phyloP scores from a whole-genome alignment of 35 echinoderm and acorn worm species.

The Patiria miniata region DNA sequence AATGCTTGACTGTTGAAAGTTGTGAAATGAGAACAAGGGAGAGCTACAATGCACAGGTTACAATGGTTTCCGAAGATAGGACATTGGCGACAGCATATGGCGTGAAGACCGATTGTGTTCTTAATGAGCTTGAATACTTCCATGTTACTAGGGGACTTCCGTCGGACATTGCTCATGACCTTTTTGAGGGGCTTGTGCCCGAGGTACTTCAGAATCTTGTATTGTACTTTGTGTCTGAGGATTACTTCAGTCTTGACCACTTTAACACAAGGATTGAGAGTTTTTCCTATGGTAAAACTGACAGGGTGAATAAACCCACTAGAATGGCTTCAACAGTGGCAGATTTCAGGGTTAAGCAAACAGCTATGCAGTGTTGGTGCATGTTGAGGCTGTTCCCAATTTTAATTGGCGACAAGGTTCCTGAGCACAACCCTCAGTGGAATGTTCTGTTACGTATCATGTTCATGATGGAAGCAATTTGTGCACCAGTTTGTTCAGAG shows the following conservation, averaged over 20 bases:
- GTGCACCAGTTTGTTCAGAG: conserved; percentile 5
- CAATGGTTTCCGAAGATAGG: not conserved
- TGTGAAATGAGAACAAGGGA: conserved; percentile 9
- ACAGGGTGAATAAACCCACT: conserved; percentile 9
- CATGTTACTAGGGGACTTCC: conserved; percentile 39
- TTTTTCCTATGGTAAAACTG: conserved; percentile 31
- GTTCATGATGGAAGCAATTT: not conserved
- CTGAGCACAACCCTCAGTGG: not conserved
- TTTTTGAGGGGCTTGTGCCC: conserved; percentile 38
- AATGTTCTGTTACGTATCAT: conserved; percentile 13
- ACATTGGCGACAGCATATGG: conserved; percentile 6
- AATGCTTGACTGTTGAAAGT: conserved; percentile 1
- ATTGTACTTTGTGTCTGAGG: not conserved
- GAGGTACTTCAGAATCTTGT: not conserved
- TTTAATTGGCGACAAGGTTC: conserved; percentile 10
- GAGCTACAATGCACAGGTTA: conserved; percentile 19
- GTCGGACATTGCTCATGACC: conserved; percentile 28
- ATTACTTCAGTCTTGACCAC: not conserved
- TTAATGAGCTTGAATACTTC: not conserved
- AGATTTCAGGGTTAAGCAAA: conserved; percentile 16
- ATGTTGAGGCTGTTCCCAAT: conserved; percentile 11
- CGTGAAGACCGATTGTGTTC: not conserved
- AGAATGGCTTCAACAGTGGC: conserved; percentile 22
- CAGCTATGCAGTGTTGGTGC: conserved; percentile 9
- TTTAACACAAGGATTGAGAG: not conserved